Evolutionary conservation across 2,797 vertebrate species (phyloP).

Genomic region (Dicrostonyx torquatus): DNA sequence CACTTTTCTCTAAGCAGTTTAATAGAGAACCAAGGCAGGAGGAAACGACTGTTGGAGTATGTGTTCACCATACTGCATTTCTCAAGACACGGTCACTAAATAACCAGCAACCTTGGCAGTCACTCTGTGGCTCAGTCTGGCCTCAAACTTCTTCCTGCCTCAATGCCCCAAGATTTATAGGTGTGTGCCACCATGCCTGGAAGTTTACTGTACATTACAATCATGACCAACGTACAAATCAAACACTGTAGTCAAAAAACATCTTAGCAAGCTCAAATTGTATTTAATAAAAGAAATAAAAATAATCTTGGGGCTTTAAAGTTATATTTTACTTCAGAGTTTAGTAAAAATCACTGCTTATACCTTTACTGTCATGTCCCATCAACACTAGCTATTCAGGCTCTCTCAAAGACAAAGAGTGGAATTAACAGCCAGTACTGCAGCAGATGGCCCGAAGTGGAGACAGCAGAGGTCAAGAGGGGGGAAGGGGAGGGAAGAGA

Average conservation of each 20-base stretch:
- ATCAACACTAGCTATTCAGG: neutral
- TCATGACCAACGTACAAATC: neutral
- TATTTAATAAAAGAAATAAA: constrained; percentile 54
- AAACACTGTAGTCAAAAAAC: neutral
- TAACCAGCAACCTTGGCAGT: neutral
- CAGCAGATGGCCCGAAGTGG: neutral
- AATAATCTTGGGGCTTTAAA: neutral
- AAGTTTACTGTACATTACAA: constrained; percentile 3
- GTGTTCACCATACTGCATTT: neutral
- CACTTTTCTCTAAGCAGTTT: constrained; percentile 18
- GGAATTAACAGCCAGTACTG: neutral
- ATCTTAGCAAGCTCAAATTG: constrained; percentile 24
- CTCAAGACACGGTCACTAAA: neutral
- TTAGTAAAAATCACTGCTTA: constrained; percentile 30
- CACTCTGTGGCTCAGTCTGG: neutral
- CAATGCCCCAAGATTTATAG: neutral
- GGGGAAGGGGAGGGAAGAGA: neutral
- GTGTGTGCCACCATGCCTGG: neutral
- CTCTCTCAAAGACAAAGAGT: neutral
- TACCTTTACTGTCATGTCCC: neutral
- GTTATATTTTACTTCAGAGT: neutral
- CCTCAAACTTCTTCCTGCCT: neutral
- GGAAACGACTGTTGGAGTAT: neutral
- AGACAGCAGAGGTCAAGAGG: neutral
- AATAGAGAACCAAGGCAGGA: neutral